Base-by-base conservation (phyloP, 2,113 vertebrate genomes). In the Leiothrix lutea region DNA sequence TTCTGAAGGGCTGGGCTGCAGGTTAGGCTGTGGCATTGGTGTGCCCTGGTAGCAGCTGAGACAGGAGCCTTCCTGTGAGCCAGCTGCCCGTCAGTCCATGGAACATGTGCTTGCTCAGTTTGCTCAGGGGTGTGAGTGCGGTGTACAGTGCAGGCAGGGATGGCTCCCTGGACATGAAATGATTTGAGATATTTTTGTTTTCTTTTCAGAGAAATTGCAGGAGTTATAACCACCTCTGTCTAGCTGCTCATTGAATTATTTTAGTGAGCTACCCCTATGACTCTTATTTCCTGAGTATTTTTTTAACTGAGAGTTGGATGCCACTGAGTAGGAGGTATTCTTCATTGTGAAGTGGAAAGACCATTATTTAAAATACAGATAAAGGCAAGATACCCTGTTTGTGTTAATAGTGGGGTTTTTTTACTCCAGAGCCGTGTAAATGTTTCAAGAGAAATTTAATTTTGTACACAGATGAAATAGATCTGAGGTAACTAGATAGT, bases 61-160 rank as follows among this genome's bases (percentile, higher is more conserved):
- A 13, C 33, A 48, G 91, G 56, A 61, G 20, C 19, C 20, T 51
- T 21, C 26, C 33, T 0, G 0, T 10, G 31, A 64, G 47, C 66
- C 29, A 72, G 64, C 72, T 86, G 42, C 40, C 45, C 0, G 0
- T 64, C 47, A 40, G 38, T 16, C 16, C 4, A 4, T 9, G 28
- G 22, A 44, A 48, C 8, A 0, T 5, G 12, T 26, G 18, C 33
- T 31, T 8, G 1, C 45, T 61, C 14, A 5, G 15, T 77, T 77
- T 69, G 31, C 47, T 62, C 44, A 44, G 51, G 50, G 65, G 23
- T 20, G 35, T 28, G 25, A 71, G 19, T 12, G 24, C 60, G 9
- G 5, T 14, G 38, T 44, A 0, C 3, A 26, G 12, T 24, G 35
- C 58, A 86, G 47, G 11, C 33, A 42, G n/a, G n/a, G 10, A 12